A percentile compares a stretch with the other conserved stretches of the same genome.
These are phyloP conservation scores for Drosophila cyrtoloma DNA, from an alignment of 2,888 invertebrate genomes.

Conservation along the genomic window DNA sequence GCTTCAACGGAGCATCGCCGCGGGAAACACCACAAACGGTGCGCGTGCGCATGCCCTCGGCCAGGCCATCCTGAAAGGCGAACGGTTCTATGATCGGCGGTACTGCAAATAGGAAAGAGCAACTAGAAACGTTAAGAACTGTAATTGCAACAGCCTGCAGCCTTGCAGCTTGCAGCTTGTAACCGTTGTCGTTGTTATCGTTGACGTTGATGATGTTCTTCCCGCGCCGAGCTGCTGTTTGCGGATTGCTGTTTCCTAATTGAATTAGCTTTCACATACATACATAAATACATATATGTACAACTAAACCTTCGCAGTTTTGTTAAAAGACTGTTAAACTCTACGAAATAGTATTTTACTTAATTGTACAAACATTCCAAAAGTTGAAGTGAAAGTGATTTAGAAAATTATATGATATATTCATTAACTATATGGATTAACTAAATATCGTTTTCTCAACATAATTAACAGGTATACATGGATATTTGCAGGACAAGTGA, in stretches of 20 bases:
- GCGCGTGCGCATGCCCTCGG: slow-evolving; percentile 93
- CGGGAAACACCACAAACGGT: slow-evolving; percentile 92
- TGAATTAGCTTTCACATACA: slow-evolving; percentile 25
- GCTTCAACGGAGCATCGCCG: slow-evolving; percentile 92
- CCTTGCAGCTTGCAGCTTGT: neutral
- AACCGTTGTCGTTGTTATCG: neutral
- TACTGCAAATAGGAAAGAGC: slow-evolving; percentile 87
- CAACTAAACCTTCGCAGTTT: slow-evolving; percentile 81
- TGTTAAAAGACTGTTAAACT: slow-evolving; percentile 62
- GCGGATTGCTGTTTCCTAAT: slow-evolving; percentile 23
- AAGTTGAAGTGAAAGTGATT: slow-evolving; percentile 62
- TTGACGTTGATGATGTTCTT: slow-evolving; percentile 4
- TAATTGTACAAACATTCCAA: slow-evolving; percentile 77
- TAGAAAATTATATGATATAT: slow-evolving; percentile 44
- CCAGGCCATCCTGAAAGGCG: slow-evolving; percentile 93
- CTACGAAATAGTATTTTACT: slow-evolving; percentile 56
- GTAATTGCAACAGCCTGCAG: slow-evolving; percentile 11
- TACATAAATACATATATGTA: slow-evolving; percentile 40
- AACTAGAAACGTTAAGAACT: slow-evolving; percentile 65
- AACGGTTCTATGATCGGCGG: slow-evolving; percentile 94
- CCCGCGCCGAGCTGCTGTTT: slow-evolving; percentile 63
- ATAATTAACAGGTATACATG: slow-evolving; percentile 53
- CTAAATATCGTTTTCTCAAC: slow-evolving; percentile 34
- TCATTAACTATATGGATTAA: slow-evolving; percentile 28
- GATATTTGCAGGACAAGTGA: slow-evolving; percentile 45